Evolutionary conservation across 2,888 invertebrate species (phyloP).

Genomic region (Leptinotarsa haldemani): DNA sequence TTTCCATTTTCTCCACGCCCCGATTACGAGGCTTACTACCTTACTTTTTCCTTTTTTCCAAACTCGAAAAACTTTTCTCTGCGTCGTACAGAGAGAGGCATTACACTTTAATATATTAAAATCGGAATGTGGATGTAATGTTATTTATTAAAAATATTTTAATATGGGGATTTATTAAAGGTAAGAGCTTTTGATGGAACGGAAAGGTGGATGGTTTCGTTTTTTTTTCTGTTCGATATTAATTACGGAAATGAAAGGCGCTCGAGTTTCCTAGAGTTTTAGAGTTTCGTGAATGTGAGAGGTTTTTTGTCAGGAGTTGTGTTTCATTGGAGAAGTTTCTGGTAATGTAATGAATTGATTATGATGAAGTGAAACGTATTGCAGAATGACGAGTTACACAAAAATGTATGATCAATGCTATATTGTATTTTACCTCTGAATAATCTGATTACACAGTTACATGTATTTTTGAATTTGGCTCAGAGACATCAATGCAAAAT

Average conservation of each 20-base stretch:
- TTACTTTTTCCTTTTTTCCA: slow-evolving; percentile 59
- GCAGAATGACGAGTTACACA: not conserved
- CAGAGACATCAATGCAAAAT: too few relatives aligned
- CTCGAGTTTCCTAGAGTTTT: slow-evolving; percentile 4
- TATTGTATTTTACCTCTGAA: too few relatives aligned
- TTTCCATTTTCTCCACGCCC: slow-evolving; percentile 60
- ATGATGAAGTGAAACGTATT: too few relatives aligned
- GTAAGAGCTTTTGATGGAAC: slow-evolving; percentile 25
- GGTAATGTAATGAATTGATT: not conserved
- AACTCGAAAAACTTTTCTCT: slow-evolving; percentile 55
- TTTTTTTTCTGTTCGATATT: slow-evolving; percentile 10
- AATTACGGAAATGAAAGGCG: slow-evolving; percentile 22
- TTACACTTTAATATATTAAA: slow-evolving; percentile 40
- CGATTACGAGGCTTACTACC: slow-evolving; percentile 63
- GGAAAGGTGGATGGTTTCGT: not conserved
- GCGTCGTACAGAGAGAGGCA: slow-evolving; percentile 46
- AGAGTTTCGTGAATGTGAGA: not conserved
- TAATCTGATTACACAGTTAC: too few relatives aligned
- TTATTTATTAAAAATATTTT: slow-evolving; percentile 46
- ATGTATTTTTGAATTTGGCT: too few relatives aligned
- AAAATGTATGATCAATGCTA: too few relatives aligned
- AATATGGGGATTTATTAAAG: slow-evolving; percentile 21
- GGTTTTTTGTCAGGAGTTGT: not conserved
- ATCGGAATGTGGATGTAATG: slow-evolving; percentile 26
- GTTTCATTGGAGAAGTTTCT: not conserved